Base-by-base conservation (phyloP, 2,888 invertebrate species). In the Archips crataeganus region DNA sequence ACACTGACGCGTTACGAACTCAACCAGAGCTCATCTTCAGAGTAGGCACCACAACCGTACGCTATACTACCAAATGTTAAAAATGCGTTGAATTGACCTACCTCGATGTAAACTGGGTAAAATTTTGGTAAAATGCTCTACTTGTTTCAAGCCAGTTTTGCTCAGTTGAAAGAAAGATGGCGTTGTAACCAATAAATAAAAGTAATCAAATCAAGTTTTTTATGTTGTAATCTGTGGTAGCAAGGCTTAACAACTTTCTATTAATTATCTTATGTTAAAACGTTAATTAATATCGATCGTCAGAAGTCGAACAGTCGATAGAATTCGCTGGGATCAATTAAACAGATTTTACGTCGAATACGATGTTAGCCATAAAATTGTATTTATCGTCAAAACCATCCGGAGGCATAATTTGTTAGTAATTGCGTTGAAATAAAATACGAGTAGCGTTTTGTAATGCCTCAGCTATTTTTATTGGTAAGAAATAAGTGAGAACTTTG, bases 271-370 rank as follows among this genome's bases (percentile, higher is more conserved):
- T n/a, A 54, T 32, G 54, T 66, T 57, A 60, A 61, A 61, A 60
- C 51, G 42, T 67, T 36, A 72, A 72, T 66, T 57, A 66, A 57
- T 23, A 64, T 49, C 36, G 23, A 57, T 34, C 51, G 51, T 11
- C 62, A 62, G 71, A 62, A 61, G 45, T 45, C 62, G 45, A 62
- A 32, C 8, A 60, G 59, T 62, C 57, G 23, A 68, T 66, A 47
- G 36, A 39, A 71, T 49, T 67, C 45, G 51, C 32, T 42, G 15
- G 32, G 10, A 51, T 49, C 62, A 63, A 67, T 73, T 39, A 68
- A 59, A 68, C n/a, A 4, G 34, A 61, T 65, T 36, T 68, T 62
- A 72, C 68, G 68, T 57, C 36, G 51, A 66, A 57, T 67, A 36
- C 63, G 47, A 49, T 67, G 42, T 23, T 5, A 5, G 36, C 8